Evolutionary conservation across 2,888 invertebrate species (phyloP), one percentile per base, ranked within the genome.

Genomic region (Drosophila macrospina): DNA sequence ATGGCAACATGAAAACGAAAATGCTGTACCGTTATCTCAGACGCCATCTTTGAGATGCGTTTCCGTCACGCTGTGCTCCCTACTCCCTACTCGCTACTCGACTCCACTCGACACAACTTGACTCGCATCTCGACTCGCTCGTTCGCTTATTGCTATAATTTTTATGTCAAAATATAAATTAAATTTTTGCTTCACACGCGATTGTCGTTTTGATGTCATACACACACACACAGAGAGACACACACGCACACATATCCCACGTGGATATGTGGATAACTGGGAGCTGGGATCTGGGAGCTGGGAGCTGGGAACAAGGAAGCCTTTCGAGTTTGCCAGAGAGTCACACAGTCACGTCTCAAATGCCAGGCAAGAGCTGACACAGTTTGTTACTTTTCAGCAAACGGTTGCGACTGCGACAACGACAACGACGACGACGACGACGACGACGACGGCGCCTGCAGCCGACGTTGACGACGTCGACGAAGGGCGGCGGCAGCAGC

Each of bases 161-260:
- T 85, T 88, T 88, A 85, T 85, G 84, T 85, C 84, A 85, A 88
- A 85, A 85, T 88, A 85, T 85, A 85, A 85, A 85, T 85, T 88
- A 85, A 85, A 85, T 85, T 85, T 85, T 88, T 85, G 80, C 85
- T 86, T 87, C 89, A 81, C 84, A 85, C 84, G 85, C 89, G 89
- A 84, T 88, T 88, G 85, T 88, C 84, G 87, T 85, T 88, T 86
- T 88, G 87, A 85, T 88, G 84, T 85, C 85, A 62, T 78, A 84
- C 74, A 69, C 57, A 62, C 62, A 55, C 65, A 30, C 56, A 54
- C 15, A 2, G 20, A 20, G 2, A 20, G 20, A 20, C 20, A 20
- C 20, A 20, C 20, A 34, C 52, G 41, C 15, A 36, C 51, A 41
- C 30, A 44, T n/a, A 47, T 24, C 15, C 37, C 50, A 56, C 37